These are phyloP conservation scores for Maconellicoccus hirsutus DNA, from an alignment of 1,140 invertebrate species.

Conservation along the genomic window DNA sequence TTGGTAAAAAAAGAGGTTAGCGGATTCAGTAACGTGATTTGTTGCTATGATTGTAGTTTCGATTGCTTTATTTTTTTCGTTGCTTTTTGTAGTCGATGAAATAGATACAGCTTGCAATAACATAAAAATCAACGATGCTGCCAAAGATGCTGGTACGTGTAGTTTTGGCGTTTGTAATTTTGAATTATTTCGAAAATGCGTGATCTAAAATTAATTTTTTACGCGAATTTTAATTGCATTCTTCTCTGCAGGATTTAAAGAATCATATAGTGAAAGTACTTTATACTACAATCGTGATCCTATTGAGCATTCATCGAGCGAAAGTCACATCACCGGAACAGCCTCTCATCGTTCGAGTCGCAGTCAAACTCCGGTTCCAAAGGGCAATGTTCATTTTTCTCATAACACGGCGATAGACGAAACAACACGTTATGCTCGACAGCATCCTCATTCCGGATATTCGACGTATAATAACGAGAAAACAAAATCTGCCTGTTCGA, in stretches of 20 bases:
- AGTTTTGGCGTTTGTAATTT: not conserved
- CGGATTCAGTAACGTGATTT: too few species aligned
- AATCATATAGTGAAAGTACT: slow-evolving; percentile 9
- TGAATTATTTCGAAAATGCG: too few species aligned
- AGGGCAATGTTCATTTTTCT: slow-evolving; percentile 26
- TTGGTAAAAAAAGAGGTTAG: slow-evolving; percentile 15
- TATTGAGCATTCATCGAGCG: slow-evolving; percentile 63
- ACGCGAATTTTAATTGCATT: not conserved
- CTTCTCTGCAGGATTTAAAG: slow-evolving; percentile 8
- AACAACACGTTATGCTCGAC: not conserved
- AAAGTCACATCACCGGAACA: slow-evolving; percentile 34
- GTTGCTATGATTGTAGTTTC: not conserved
- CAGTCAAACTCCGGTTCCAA: slow-evolving; percentile 41
- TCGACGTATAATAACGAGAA: slow-evolving; percentile 11
- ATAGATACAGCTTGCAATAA: not conserved
- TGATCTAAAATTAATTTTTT: not conserved
- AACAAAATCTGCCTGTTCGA: slow-evolving; percentile 2
- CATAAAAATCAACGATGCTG: not conserved
- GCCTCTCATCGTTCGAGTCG: slow-evolving; percentile 41
- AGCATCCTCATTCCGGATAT: not conserved
- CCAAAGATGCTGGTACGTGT: not conserved
- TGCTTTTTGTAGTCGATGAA: slow-evolving; percentile 14
- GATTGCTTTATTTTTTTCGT: not conserved
- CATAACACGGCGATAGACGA: slow-evolving; percentile 22
- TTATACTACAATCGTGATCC: slow-evolving; percentile 58